Conservation (phyloP, 1,140 invertebrate species). For the Musca domestica region DNA sequence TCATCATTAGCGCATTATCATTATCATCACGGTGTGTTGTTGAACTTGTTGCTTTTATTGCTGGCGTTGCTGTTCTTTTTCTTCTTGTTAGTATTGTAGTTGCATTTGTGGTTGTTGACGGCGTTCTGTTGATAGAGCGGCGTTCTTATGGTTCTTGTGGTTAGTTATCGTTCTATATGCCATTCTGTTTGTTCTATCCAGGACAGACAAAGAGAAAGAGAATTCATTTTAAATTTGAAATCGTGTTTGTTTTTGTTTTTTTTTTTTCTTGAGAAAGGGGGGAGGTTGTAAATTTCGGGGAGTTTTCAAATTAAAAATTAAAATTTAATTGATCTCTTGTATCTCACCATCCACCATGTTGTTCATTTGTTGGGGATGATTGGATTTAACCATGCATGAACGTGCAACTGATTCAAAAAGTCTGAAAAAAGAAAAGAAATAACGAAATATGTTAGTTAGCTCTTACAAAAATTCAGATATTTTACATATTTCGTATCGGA, state of each 20-base stretch:
- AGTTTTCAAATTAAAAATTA: background rate
- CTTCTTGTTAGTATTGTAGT: background rate
- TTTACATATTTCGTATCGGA: too few relatives aligned
- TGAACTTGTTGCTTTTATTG: conserved; percentile 5
- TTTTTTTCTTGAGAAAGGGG: background rate
- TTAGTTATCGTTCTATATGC: conserved; percentile 14
- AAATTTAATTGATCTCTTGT: conserved; percentile 36
- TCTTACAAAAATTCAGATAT: too few relatives aligned
- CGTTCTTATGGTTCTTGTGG: conserved; percentile 23
- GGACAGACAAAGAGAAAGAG: conserved; percentile 1
- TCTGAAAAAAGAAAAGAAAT: conserved; percentile 55
- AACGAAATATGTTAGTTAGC: too few relatives aligned
- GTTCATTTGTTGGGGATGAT: conserved; percentile 46
- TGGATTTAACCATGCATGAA: conserved; percentile 84
- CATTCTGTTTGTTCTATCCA: background rate
- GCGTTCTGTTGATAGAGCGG: background rate
- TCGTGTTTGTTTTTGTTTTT: background rate
- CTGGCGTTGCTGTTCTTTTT: background rate
- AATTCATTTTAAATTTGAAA: background rate
- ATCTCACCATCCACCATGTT: conserved; percentile 44
- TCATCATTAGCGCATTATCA: background rate
- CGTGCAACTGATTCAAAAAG: conserved; percentile 91
- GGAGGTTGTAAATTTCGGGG: background rate
- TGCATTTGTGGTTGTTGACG: conserved; percentile 27
- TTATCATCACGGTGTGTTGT: conserved; percentile 6